Evolutionary conservation across 2,797 vertebrate species (phyloP).

Genomic region (Acanthurus tractus): DNA sequence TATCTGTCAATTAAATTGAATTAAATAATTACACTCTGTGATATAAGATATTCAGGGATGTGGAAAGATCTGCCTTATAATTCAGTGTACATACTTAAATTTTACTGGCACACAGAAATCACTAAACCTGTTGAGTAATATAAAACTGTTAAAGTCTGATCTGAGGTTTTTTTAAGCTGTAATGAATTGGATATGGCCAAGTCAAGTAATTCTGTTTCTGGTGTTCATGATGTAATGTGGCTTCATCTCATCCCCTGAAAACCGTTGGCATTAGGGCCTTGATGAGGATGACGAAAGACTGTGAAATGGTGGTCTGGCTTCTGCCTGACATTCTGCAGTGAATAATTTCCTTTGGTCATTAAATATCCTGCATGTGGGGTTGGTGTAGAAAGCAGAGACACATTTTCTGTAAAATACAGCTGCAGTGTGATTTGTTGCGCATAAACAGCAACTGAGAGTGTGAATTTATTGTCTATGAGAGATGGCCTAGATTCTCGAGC

Average conservation of each 20-base stretch:
- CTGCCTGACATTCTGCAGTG: constrained; percentile 47
- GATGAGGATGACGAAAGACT: constrained; percentile 83
- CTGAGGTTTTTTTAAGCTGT: constrained; percentile 39
- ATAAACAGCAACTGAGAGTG: constrained; percentile 24
- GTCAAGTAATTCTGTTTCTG: constrained; percentile 45
- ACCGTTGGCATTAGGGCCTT: constrained; percentile 38
- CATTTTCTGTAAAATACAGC: constrained; percentile 11
- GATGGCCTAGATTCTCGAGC: constrained; percentile 43
- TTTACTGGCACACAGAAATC: constrained; percentile 1
- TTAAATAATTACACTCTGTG: background rate
- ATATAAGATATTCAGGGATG: background rate
- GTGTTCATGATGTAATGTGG: constrained; percentile 62
- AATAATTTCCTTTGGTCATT: constrained; percentile 63
- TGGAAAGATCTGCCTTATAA: background rate
- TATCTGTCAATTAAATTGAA: background rate
- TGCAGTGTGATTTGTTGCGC: constrained; percentile 6
- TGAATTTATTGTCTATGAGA: constrained; percentile 41
- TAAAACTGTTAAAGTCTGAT: constrained; percentile 32
- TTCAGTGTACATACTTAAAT: background rate
- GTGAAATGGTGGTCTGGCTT: constrained; percentile 70
- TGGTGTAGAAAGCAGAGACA: constrained; percentile 13
- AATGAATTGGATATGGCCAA: constrained; percentile 54
- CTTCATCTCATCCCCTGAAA: constrained; percentile 56
- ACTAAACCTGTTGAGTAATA: constrained; percentile 8
- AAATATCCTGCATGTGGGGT: constrained; percentile 27